phyloP scores from a whole-genome alignment of 1,140 invertebrate species.

The Agrilus planipennis region DNA sequence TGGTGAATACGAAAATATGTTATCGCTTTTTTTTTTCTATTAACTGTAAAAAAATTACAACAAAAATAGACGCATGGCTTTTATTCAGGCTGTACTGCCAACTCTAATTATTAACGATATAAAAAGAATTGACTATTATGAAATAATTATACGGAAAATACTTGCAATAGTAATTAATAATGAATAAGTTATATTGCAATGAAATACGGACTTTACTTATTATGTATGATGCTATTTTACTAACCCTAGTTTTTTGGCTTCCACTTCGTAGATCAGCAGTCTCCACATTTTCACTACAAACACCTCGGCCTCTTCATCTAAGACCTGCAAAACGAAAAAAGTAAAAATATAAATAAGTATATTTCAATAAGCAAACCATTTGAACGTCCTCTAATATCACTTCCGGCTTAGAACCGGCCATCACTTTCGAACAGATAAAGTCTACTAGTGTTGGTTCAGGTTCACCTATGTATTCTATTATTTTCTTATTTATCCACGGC shows the following conservation, averaged over 20 bases:
- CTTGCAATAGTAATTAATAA: too few species aligned
- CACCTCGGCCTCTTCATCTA: constrained; percentile 98
- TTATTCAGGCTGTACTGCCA: too few species aligned
- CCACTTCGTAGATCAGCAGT: constrained; percentile 96
- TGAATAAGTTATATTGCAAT: too few species aligned
- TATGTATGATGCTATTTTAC: constrained; percentile 48
- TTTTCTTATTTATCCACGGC: constrained; percentile 99
- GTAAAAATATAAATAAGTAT: constrained; percentile 6
- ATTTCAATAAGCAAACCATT: constrained; percentile 62
- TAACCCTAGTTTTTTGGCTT: constrained; percentile 88
- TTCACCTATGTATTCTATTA: constrained; percentile 98
- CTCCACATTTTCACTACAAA: constrained; percentile 99
- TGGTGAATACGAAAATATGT: too few species aligned
- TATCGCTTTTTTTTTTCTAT: too few species aligned
- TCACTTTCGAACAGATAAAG: constrained; percentile 97
- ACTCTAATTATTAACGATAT: too few species aligned
- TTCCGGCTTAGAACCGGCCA: constrained; percentile 83
- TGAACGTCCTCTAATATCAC: constrained; percentile 95
- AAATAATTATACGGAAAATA: too few species aligned
- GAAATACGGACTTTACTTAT: too few species aligned
- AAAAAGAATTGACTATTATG: too few species aligned
- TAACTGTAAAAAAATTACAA: too few species aligned
- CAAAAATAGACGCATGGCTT: too few species aligned
- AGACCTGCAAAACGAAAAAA: constrained; percentile 54
- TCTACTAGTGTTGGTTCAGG: constrained; percentile 96